Conservation (phyloP, 2,888 invertebrate genomes). For the Lycocerus yunnanus region DNA sequence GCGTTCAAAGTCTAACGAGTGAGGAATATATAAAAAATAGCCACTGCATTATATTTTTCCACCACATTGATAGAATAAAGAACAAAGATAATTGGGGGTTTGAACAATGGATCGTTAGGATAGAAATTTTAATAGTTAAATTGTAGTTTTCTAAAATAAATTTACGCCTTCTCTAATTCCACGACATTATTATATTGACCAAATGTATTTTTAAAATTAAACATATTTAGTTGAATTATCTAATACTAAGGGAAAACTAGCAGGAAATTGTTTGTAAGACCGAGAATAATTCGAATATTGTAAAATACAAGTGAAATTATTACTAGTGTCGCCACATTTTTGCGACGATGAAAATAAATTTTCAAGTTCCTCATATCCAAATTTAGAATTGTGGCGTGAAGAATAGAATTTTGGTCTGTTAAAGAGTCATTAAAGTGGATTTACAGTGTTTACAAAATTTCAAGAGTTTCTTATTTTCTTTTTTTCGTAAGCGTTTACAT, state of each 20-base stretch:
- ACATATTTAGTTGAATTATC: neutral
- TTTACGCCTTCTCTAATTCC: neutral
- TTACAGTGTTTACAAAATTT: neutral
- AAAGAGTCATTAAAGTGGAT: neutral
- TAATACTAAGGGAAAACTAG: too few species aligned
- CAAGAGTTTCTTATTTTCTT: neutral
- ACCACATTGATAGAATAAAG: conserved; percentile 46
- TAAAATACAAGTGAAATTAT: too few species aligned
- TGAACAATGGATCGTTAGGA: conserved; percentile 10
- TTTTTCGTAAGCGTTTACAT: neutral
- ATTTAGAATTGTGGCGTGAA: neutral
- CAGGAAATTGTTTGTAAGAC: neutral
- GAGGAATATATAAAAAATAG: conserved; percentile 50
- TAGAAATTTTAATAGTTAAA: conserved; percentile 6
- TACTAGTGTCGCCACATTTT: too few species aligned
- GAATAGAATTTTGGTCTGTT: neutral
- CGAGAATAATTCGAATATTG: too few species aligned
- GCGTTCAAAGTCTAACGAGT: conserved; percentile 54
- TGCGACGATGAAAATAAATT: too few species aligned
- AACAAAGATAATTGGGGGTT: conserved; percentile 29
- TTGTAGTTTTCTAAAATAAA: neutral
- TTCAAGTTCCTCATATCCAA: neutral
- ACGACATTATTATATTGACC: neutral
- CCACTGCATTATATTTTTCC: conserved; percentile 55
- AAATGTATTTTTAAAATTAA: neutral